Percentiles rank a stretch among this genome's conserved stretches.
Conservation (phyloP, 2,797 vertebrate species). For the Meda fulgida region DNA sequence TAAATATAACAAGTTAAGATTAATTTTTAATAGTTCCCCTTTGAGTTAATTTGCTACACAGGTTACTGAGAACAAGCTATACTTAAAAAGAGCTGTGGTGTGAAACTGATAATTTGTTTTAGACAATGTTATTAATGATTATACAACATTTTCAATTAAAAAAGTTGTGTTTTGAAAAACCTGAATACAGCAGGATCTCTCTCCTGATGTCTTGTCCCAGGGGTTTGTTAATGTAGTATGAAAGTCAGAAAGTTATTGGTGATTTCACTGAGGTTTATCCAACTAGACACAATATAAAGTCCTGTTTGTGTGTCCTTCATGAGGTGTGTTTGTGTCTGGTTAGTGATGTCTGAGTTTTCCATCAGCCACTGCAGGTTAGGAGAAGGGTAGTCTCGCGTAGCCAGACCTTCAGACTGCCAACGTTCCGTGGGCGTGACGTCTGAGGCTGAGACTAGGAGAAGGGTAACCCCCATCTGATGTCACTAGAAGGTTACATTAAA, state of each 20-base stretch:
- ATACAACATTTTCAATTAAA: too few relatives aligned
- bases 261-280: slow-evolving; percentile 38
- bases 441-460: too few relatives aligned
- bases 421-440: too few relatives aligned
- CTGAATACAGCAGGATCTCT: slow-evolving; percentile 56
- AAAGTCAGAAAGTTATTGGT: slow-evolving; percentile 58
- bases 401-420: too few relatives aligned
- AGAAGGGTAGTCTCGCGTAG: too few relatives aligned
- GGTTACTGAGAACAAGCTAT: too few relatives aligned
- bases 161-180: slow-evolving; percentile 15
- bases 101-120: too few relatives aligned
- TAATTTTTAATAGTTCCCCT: too few relatives aligned
- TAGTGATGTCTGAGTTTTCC: slow-evolving; percentile 54
- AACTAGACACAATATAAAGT: slow-evolving; percentile 59
- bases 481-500: slow-evolving; percentile 47
- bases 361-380: slow-evolving; percentile 61
- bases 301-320: slow-evolving; percentile 47
- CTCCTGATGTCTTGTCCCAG: slow-evolving; percentile 61
- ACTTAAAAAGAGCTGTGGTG: too few relatives aligned
- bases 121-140: too few relatives aligned
- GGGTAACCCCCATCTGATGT: slow-evolving; percentile 62
- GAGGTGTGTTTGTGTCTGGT: slow-evolving; percentile 43
- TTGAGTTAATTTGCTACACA: too few relatives aligned
- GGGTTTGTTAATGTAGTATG: slow-evolving; percentile 56
- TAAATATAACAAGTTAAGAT: too few relatives aligned